Base-by-base conservation (phyloP, 2,888 invertebrate genomes). In the Dasypolia templi region DNA sequence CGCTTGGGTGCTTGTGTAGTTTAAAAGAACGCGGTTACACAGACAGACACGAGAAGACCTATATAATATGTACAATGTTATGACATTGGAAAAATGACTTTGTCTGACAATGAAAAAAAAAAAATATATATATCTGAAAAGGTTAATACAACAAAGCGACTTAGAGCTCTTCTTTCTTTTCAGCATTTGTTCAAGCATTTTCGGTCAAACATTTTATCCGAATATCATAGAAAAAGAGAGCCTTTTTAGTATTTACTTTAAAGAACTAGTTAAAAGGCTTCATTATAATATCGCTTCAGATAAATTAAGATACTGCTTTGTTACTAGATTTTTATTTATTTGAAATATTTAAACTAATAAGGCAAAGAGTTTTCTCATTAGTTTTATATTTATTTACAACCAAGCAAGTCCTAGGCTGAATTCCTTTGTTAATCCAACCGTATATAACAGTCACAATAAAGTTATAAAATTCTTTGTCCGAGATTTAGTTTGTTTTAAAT, bases 131-230 rank as follows among this genome's bases (percentile, higher is more conserved):
- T n/a, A n/a, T n/a, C n/a, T n/a, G n/a, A n/a, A n/a, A n/a, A n/a
- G n/a, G n/a, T n/a, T n/a, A n/a, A n/a, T n/a, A n/a, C n/a, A n/a
- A 32, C 42, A 77, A 77, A 42, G 32, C 0, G 1, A 26, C 29
- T 68, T 32, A 53, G 19, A 69, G 3, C 26, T 46, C 59, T 53
- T 61, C 17, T 55, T 51, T 17, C 9, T 46, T 32, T 17, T 17
- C 32, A 69, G 51, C 5, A 42, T 67, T 22, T 44, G 32, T 22
- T 58, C 49, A 35, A 75, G 58, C 29, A 68, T 68, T 68, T 26
- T 68, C 42, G 7, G 49, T 42, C 17, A 62, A 55, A 55, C 42
- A 77, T 70, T 55, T 42, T 29, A n/a, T 49, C 26, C 49, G 32
- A 32, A 61, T 26, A 53, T 77, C 39, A 69, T 32, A 55, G 46